Evolutionary conservation across 2,113 vertebrate genomes (phyloP).

Genomic region (Bucco capensis): DNA sequence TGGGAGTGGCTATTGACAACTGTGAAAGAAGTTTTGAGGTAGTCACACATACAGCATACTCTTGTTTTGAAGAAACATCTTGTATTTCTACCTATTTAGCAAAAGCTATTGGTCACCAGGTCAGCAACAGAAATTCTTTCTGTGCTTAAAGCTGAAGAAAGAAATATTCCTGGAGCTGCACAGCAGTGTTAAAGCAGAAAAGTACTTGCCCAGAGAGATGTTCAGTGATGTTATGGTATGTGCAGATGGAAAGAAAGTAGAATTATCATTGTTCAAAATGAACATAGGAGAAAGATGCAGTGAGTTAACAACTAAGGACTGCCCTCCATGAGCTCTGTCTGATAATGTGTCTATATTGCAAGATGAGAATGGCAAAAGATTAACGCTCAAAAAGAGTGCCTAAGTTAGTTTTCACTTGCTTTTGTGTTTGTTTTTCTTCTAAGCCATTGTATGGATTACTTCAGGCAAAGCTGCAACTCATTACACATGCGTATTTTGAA

Average conservation of each 20-base stretch:
- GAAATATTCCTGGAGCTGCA: neutral
- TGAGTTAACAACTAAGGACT: neutral
- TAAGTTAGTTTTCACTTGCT: neutral
- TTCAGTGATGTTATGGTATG: neutral
- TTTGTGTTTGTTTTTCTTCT: slow-evolving; percentile 32
- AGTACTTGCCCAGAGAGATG: neutral
- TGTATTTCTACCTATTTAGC: neutral
- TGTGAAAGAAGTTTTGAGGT: neutral
- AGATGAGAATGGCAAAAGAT: neutral
- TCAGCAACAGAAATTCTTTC: neutral
- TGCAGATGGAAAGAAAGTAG: neutral
- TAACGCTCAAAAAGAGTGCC: neutral
- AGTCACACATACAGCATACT: neutral
- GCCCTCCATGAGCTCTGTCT: neutral
- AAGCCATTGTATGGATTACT: slow-evolving; percentile 96
- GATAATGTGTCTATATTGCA: neutral
- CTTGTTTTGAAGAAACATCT: neutral
- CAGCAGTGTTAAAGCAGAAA: neutral
- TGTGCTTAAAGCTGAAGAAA: neutral
- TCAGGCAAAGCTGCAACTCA: slow-evolving; percentile 95
- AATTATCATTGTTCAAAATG: neutral
- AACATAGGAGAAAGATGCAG: neutral
- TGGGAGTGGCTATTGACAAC: neutral
- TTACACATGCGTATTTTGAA: slow-evolving; percentile 98
- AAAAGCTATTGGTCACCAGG: neutral